Percentiles rank a stretch among this genome's conserved stretches.
phyloP scores from a whole-genome alignment of 2,888 invertebrate genomes.

The Eumerus sabulonum region DNA sequence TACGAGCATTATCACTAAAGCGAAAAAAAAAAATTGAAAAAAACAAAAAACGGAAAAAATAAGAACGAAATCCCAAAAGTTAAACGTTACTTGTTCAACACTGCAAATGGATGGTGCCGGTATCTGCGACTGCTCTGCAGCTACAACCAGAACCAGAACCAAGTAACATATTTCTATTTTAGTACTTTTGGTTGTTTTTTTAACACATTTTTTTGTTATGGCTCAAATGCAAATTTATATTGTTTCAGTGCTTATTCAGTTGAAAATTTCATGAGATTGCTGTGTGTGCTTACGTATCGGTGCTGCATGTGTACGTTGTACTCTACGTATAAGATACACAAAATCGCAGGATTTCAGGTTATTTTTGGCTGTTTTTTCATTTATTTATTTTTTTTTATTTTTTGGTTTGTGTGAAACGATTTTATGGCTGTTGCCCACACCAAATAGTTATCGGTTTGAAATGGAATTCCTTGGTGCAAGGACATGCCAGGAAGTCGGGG shows the following conservation, averaged over 20 bases:
- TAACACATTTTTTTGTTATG: not conserved
- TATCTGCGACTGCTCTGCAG: no score
- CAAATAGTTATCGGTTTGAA: conserved; percentile 61
- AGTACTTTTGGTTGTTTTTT: conserved; percentile 32
- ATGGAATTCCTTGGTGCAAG: conserved; percentile 59
- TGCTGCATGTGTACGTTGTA: conserved; percentile 48
- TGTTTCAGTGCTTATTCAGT: conserved; percentile 76
- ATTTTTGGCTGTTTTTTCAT: not conserved
- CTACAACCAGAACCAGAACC: no score
- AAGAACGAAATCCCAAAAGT: conserved; percentile 36
- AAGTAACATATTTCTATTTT: conserved; percentile 19
- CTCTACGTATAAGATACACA: conserved; percentile 35
- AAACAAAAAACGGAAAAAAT: conserved; percentile 6
- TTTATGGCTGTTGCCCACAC: conserved; percentile 51
- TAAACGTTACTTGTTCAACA: conserved; percentile 38
- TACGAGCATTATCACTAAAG: conserved; percentile 47
- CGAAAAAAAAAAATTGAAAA: not conserved
- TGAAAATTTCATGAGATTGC: conserved; percentile 66
- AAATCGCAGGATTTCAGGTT: conserved; percentile 24
- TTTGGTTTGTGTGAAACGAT: conserved; percentile 22
- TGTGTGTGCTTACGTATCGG: conserved; percentile 17
- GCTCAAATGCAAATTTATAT: conserved; percentile 76
- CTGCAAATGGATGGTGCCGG: no score
- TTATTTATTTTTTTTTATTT: conserved; percentile 14
- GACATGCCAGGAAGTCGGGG: conserved; percentile 30